Conservation (phyloP, 2,113 vertebrate species). For the Pterophyllum scalare region DNA sequence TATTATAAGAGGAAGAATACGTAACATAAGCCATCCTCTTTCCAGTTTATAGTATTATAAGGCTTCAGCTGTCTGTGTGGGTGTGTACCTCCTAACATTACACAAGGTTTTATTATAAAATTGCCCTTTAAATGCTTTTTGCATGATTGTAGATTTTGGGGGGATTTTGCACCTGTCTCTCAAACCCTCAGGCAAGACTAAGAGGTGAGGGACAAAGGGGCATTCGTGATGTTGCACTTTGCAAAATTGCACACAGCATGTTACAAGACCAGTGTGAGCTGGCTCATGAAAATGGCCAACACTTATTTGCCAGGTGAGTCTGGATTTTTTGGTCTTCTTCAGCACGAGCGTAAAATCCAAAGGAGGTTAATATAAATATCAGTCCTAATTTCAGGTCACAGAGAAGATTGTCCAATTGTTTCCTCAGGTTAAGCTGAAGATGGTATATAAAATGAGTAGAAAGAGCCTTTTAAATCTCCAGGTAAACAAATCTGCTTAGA, state of each 20-base stretch:
- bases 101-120: not conserved
- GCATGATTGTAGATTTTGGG: not conserved
- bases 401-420: not conserved
- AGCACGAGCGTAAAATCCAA: accelerated
- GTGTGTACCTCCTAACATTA: not conserved
- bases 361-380: not conserved
- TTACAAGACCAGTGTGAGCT: not conserved
- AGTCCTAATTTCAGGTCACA: not conserved
- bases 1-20: not conserved
- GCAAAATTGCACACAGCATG: not conserved
- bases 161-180: not conserved
- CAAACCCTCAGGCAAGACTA: not conserved
- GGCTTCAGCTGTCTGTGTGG: not conserved
- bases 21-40: not conserved
- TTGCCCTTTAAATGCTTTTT: not conserved
- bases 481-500: not conserved
- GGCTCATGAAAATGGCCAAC: not conserved
- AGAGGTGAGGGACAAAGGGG: not conserved
- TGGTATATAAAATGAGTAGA: not conserved
- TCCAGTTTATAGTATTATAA: not conserved
- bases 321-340: not conserved
- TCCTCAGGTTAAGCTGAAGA: not conserved
- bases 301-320: not conserved
- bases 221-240: not conserved
- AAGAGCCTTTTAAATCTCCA: not conserved